A percentile compares a stretch with the other conserved stretches of the same genome.
Evolutionary conservation across 2,113 vertebrate species (phyloP).

Genomic region (Anoura caudifer): DNA sequence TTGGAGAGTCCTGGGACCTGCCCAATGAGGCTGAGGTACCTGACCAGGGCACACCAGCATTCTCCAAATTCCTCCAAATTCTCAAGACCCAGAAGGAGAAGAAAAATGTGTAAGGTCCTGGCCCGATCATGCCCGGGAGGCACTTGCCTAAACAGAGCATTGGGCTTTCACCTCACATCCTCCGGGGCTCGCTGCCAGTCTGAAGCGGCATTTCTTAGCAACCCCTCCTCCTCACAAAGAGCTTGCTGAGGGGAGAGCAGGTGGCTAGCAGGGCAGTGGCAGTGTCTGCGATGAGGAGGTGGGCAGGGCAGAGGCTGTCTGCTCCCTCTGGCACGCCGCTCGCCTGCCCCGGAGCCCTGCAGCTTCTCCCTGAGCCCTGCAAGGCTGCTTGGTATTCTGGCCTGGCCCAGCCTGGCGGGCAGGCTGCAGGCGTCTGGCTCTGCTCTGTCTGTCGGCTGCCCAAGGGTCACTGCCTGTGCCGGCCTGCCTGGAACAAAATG

Average conservation of each 20-base stretch:
- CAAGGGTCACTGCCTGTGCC: slow-evolving; percentile 62
- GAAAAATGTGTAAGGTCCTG: slow-evolving; percentile 5
- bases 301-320: slow-evolving; percentile 40
- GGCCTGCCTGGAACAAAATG: slow-evolving; percentile 67
- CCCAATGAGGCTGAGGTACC: background rate
- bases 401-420: background rate
- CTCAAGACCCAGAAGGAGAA: background rate
- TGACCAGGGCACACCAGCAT: background rate
- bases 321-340: slow-evolving; percentile 43
- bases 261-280: slow-evolving; percentile 45
- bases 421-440: slow-evolving; percentile 62
- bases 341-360: background rate
- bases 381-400: slow-evolving; percentile 65
- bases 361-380: slow-evolving; percentile 25
- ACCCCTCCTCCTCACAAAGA: background rate
- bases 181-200: slow-evolving; percentile 43
- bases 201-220: slow-evolving; percentile 34
- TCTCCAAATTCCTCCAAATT: background rate
- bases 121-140: background rate
- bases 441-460: slow-evolving; percentile 55
- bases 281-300: slow-evolving; percentile 32
- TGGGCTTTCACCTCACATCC: slow-evolving; percentile 70
- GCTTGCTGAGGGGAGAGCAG: slow-evolving; percentile 22
- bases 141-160: slow-evolving; percentile 72
- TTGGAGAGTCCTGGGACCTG: background rate